Evolutionary conservation across 2,797 vertebrate genomes (phyloP).

Genomic region (Benthosema pterotum): DNA sequence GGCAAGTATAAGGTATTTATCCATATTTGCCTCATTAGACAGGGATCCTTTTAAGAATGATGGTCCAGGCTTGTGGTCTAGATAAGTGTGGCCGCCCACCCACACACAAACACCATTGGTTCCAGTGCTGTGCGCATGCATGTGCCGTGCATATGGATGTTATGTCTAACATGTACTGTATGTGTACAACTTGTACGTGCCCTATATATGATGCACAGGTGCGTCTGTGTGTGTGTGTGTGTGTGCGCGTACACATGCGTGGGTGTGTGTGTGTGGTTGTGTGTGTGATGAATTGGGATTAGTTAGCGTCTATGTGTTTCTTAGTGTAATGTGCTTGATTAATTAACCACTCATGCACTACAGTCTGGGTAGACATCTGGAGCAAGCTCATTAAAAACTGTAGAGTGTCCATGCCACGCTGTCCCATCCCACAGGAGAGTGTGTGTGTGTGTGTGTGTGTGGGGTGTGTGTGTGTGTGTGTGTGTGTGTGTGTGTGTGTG

Average conservation of each 20-base stretch:
- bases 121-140: no score
- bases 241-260: not conserved
- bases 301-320: slow-evolving; percentile 40
- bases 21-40: no score
- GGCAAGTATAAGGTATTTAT: no score
- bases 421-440: slow-evolving; percentile 54
- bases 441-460: slow-evolving; percentile 33
- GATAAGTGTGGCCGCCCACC: no score
- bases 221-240: not conserved
- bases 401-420: slow-evolving; percentile 53
- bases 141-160: no score
- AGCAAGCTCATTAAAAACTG: slow-evolving; percentile 74
- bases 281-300: slow-evolving; percentile 52
- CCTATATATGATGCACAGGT: no score
- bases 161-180: no score
- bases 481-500: slow-evolving; percentile 27
- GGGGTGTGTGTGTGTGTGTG: slow-evolving; percentile 15
- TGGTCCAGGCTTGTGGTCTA: no score
- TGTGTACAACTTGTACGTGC: no score
- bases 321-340: slow-evolving; percentile 56
- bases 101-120: no score
- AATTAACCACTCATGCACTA: slow-evolving; percentile 69
- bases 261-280: not conserved
- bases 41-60: no score
- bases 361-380: slow-evolving; percentile 70